A percentile compares a stretch with the other conserved stretches of the same genome.
Conservation (phyloP, 2,888 invertebrate species). For the Drosophila hamatofila region DNA sequence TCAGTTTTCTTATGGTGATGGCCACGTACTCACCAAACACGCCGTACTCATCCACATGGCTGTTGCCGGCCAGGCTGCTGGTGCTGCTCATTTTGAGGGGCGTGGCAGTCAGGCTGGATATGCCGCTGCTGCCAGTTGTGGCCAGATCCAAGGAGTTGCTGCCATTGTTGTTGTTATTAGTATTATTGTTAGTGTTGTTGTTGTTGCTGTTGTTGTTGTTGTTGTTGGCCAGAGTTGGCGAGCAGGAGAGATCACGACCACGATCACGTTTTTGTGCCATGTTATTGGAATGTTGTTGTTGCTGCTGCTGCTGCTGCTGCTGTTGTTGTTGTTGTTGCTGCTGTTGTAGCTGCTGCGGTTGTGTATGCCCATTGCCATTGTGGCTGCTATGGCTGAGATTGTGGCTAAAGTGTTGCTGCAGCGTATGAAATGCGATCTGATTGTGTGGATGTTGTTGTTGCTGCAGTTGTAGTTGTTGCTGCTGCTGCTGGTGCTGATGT, state of each 20-base stretch:
- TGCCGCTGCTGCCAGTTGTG: slow-evolving; percentile 50
- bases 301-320: slow-evolving; percentile 44
- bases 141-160: slow-evolving; percentile 47
- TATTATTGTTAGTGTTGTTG: slow-evolving; percentile 29
- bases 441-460: slow-evolving; percentile 61
- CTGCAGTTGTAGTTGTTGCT: slow-evolving; percentile 40
- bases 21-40: slow-evolving; percentile 84
- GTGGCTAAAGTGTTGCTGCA: slow-evolving; percentile 74
- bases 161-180: slow-evolving; percentile 21
- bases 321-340: slow-evolving; percentile 42
- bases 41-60: slow-evolving; percentile 82
- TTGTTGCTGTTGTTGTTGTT: slow-evolving; percentile 35
- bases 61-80: slow-evolving; percentile 31
- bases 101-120: slow-evolving; percentile 46
- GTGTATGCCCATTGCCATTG: slow-evolving; percentile 61
- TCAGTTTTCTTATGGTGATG: slow-evolving; percentile 83
- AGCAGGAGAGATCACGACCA: slow-evolving; percentile 77
- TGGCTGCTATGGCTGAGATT: slow-evolving; percentile 55
- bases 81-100: slow-evolving; percentile 25
- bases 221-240: slow-evolving; percentile 48
- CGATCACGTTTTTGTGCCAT: slow-evolving; percentile 80
- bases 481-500: slow-evolving; percentile 26
- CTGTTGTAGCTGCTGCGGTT: slow-evolving; percentile 35
- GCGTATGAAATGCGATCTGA: slow-evolving; percentile 75
- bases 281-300: slow-evolving; percentile 80